Base-by-base conservation (phyloP, 2,888 invertebrate species). In the Emesis furor region DNA sequence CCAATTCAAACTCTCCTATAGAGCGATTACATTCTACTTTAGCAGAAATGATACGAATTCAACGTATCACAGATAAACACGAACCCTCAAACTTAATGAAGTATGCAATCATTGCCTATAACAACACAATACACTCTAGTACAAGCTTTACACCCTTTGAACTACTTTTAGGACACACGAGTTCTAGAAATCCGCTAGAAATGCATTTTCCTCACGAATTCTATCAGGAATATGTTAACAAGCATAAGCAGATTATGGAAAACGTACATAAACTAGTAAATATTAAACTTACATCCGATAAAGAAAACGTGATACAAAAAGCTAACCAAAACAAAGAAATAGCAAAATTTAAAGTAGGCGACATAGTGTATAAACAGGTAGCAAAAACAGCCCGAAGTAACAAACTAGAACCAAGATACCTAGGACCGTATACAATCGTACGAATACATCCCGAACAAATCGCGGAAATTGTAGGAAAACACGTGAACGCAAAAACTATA, bases 221-320 rank as follows among this genome's bases (percentile, higher is more conserved):
- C 89, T 98, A 97, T 35, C 98, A 97, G 17, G 98, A 98, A 92
- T 98, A 98, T 71, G 98, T 97, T 1, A 98, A 1, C 98, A 46
- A 46, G 10, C 46, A 46, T 46, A 46, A 46, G 7, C 46, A 46
- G 7, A 46, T 10, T 3, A 46, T 46, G 46, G 46, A 46, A 46
- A 42, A 46, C 7, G 46, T 10, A 7, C 10, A 46, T 14, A 86
- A 88, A 82, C 37, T 83, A 51, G 72, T 68, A 1, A 68, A 6
- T 84, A 46, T 73, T 89, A 2, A 73, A 73, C 0, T 76, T 10
- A 0, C 84, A 3, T 0, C 76, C 14, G 46, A 89, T 0, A 90
- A 86, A 76, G 81, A 85, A 78, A 42, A 77, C 24, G 42, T 81
- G 30, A 89, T 89, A 65, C 76, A 81, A 8, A 86, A 69, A 76